A percentile compares a stretch with the other conserved stretches of the same genome.
phyloP scores from a whole-genome alignment of 2,888 invertebrate species.

The Dugesia japonica region DNA sequence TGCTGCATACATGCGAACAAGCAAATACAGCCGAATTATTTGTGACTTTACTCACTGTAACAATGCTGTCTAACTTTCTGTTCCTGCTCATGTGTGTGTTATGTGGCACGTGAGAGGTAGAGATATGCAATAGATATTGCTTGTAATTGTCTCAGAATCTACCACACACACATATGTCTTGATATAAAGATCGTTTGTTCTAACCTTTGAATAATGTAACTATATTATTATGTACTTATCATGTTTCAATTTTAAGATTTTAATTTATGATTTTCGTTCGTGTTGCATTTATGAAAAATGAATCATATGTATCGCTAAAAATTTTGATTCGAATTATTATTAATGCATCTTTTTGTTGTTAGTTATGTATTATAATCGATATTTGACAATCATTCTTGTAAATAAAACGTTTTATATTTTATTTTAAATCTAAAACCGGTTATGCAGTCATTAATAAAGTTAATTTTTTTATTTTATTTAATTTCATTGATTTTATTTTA shows the following conservation, averaged over 20 bases:
- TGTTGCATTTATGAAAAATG: conserved; percentile 10
- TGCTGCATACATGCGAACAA: neutral
- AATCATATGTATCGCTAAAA: neutral
- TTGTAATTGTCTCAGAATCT: neutral
- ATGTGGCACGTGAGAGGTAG: neutral
- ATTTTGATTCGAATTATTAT: conserved; percentile 8
- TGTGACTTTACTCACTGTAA: neutral
- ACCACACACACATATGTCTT: conserved; percentile 9
- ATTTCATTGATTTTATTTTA: conserved; percentile 20
- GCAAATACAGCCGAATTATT: neutral
- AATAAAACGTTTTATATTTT: neutral
- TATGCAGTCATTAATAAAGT: conserved; percentile 17
- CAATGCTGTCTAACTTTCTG: conserved; percentile 3
- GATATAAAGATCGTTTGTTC: neutral
- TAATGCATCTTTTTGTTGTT: conserved; percentile 11
- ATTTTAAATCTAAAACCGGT: neutral
- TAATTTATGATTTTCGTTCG: conserved; percentile 14
- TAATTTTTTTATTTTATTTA: neutral
- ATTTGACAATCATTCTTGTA: neutral
- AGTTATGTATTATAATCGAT: neutral
- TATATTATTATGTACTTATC: conserved; percentile 12
- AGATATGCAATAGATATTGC: neutral
- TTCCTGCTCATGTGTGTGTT: conserved; percentile 15
- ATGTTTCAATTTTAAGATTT: conserved; percentile 20
- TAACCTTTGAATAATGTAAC: conserved; percentile 3